Evolutionary conservation across 2,797 vertebrate species (phyloP).

Genomic region (Synaphobranchus kaupii): DNA sequence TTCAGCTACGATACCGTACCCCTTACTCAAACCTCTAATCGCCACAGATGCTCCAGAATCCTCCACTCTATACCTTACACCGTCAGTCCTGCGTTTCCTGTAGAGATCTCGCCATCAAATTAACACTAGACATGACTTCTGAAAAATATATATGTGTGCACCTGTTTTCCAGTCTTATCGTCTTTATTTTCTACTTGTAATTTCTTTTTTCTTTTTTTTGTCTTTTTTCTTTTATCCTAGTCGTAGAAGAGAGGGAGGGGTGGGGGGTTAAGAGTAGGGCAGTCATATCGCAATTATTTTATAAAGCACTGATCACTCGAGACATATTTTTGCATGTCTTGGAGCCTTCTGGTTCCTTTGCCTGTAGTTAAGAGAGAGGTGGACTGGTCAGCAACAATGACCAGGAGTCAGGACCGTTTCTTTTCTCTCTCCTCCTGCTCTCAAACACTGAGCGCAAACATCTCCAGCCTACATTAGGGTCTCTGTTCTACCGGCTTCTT

Average conservation of each 20-base stretch:
- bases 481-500: neutral
- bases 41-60: constrained; percentile 52
- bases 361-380: constrained; percentile 43
- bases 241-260: constrained; percentile 39
- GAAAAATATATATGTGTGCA: constrained; percentile 55
- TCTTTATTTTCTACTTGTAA: constrained; percentile 44
- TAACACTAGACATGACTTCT: constrained; percentile 45
- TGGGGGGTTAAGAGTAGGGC: constrained; percentile 45
- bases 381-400: constrained; percentile 51
- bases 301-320: constrained; percentile 55
- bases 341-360: neutral
- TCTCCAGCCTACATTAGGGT: constrained; percentile 53
- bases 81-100: constrained; percentile 57
- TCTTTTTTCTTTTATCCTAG: constrained; percentile 46
- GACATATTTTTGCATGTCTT: constrained; percentile 37
- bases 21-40: constrained; percentile 66
- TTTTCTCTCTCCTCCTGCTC: constrained; percentile 41
- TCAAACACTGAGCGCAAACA: constrained; percentile 62
- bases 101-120: constrained; percentile 54
- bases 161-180: constrained; percentile 46
- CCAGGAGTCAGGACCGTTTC: neutral
- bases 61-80: constrained; percentile 43
- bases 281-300: constrained; percentile 67
- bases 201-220: constrained; percentile 55
- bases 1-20: constrained; percentile 71